Conservation (phyloP, 92 coral and sea anemone species). For the Palythoa heliodiscus region DNA sequence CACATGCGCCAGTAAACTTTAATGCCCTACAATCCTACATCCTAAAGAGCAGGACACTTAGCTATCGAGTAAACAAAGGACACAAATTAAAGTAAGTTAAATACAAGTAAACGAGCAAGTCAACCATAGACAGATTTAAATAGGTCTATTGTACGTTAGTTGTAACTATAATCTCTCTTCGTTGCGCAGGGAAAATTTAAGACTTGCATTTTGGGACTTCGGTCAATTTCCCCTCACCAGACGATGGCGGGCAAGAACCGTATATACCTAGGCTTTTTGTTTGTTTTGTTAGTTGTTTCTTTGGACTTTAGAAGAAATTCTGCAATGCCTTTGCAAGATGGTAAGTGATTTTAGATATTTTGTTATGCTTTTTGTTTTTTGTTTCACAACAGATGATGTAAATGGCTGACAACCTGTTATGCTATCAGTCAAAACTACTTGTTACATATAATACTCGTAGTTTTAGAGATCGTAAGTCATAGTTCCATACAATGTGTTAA, state of each 20-base stretch:
- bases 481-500: not conserved
- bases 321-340: conserved; percentile 43
- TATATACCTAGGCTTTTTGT: not conserved
- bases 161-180: not conserved
- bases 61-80: not conserved
- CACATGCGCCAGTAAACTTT: conserved; percentile 8
- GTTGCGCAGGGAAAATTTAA: not conserved
- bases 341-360: conserved; percentile 5
- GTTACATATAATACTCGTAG: not conserved
- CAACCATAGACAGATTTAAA: not conserved
- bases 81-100: not conserved
- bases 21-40: not conserved
- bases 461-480: not conserved
- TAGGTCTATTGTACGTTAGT: not conserved
- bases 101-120: not conserved
- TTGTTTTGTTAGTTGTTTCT: conserved; percentile 14
- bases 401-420: not conserved
- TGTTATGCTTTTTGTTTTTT: not conserved
- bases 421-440: not conserved
- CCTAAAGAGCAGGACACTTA: not conserved
- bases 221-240: not conserved
- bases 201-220: not conserved
- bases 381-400: conserved; percentile 18
- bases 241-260: conserved; percentile 4
- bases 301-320: conserved; percentile 20